Evolutionary conservation across 2,797 vertebrate genomes (phyloP).

Genomic region (Chrysocyon brachyurus): DNA sequence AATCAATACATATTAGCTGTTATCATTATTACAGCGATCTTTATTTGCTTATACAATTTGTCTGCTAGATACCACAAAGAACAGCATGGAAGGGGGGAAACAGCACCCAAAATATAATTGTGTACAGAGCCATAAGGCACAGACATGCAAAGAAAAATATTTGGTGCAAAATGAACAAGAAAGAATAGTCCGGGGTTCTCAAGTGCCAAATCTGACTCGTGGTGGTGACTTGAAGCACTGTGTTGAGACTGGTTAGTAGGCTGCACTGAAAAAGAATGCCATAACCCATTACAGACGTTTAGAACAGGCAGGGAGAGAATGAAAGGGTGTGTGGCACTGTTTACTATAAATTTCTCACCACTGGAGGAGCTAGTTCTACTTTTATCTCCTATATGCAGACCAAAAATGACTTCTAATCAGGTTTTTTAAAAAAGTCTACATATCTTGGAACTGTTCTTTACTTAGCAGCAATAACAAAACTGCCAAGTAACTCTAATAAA

Average conservation of each 20-base stretch:
- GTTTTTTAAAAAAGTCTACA: slow-evolving; percentile 11
- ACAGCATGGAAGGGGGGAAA: neutral
- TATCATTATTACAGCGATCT: neutral
- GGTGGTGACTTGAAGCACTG: neutral
- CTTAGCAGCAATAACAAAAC: neutral
- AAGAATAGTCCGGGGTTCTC: neutral
- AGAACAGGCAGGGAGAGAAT: neutral
- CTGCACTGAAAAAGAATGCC: neutral
- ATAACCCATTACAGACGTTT: neutral
- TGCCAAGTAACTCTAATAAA: slow-evolving; percentile 34
- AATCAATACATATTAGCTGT: neutral
- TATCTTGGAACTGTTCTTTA: slow-evolving; percentile 1
- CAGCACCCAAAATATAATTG: neutral
- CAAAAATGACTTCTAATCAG: slow-evolving; percentile 50
- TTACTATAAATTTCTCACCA: slow-evolving; percentile 33
- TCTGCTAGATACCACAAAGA: neutral
- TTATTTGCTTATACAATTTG: neutral
- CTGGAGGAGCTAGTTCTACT: neutral
- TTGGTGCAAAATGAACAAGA: neutral
- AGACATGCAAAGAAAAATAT: neutral
- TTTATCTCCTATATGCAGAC: neutral
- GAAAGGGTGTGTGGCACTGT: neutral
- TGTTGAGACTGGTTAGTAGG: neutral
- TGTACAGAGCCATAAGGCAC: neutral
- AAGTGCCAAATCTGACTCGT: neutral